phyloP scores from a whole-genome alignment of 53 echinoderm and acorn worm species.

The Apostichopus leukothele region DNA sequence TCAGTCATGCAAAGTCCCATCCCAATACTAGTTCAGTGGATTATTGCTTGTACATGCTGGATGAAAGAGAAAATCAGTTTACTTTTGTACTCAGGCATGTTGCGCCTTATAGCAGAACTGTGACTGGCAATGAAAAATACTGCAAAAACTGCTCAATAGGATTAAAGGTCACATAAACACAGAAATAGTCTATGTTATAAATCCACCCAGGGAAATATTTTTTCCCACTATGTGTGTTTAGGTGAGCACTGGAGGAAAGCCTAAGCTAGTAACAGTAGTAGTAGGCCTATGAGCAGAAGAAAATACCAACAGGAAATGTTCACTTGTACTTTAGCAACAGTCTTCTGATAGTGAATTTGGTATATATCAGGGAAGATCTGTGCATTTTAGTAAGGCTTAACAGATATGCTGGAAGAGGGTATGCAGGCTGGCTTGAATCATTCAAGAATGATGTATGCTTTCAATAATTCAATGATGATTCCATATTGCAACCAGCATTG shows the following conservation, averaged over 20 bases:
- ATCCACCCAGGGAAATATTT: not conserved
- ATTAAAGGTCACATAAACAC: constrained; percentile 38
- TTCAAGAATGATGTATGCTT: too few species aligned
- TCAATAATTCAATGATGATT: too few species aligned
- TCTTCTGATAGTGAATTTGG: too few species aligned
- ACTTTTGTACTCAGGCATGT: not conserved
- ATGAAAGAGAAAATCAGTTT: not conserved
- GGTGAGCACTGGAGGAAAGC: not conserved
- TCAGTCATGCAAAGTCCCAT: not conserved
- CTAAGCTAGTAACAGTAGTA: too few species aligned
- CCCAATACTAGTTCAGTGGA: not conserved
- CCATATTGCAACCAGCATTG: too few species aligned
- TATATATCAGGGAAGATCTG: too few species aligned
- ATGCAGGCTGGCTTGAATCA: too few species aligned
- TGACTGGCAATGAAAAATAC: not conserved
- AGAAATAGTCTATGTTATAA: constrained; percentile 4
- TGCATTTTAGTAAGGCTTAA: too few species aligned
- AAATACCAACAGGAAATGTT: too few species aligned
- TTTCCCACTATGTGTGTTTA: not conserved
- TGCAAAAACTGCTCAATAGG: not conserved
- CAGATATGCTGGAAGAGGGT: too few species aligned
- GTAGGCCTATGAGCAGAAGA: too few species aligned
- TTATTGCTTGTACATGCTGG: not conserved
- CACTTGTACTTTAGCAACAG: too few species aligned
- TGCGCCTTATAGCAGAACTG: not conserved